A percentile compares a stretch with the other conserved stretches of the same genome.
phyloP scores from a whole-genome alignment of 2,113 vertebrate species.

The Trinectes maculatus region DNA sequence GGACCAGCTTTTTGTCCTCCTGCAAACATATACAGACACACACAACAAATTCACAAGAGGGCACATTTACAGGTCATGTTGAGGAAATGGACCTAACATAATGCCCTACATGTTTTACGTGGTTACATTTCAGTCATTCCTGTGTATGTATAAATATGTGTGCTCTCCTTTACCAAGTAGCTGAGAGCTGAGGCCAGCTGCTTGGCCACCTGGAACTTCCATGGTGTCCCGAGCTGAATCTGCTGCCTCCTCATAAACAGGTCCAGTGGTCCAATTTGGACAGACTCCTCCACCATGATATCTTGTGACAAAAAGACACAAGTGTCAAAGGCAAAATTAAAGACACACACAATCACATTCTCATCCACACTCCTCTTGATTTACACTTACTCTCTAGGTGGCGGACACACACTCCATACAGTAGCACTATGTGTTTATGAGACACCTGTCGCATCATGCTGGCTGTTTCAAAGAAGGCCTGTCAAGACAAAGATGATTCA shows the following conservation, averaged over 20 bases:
- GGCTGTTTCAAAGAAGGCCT: slow-evolving; percentile 98
- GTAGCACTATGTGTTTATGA: slow-evolving; percentile 94
- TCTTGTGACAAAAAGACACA: slow-evolving; percentile 75
- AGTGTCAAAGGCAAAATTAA: not conserved
- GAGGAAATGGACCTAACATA: not conserved
- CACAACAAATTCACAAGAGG: slow-evolving; percentile 1
- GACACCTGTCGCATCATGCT: slow-evolving; percentile 98
- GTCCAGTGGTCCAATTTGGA: slow-evolving; percentile 92
- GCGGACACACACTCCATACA: slow-evolving; percentile 94
- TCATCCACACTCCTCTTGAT: not conserved
- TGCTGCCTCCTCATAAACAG: slow-evolving; percentile 91
- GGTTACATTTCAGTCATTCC: not conserved
- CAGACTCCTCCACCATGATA: slow-evolving; percentile 98
- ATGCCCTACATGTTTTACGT: not conserved
- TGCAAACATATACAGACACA: slow-evolving; percentile 65
- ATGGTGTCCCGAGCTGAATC: slow-evolving; percentile 86
- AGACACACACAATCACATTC: not conserved
- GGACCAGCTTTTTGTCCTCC: slow-evolving; percentile 98
- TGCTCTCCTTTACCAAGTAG: slow-evolving; percentile 87
- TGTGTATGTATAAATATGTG: not conserved
- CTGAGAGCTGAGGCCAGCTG: slow-evolving; percentile 95
- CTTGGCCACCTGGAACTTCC: slow-evolving; percentile 98
- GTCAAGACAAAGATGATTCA: slow-evolving; percentile 19
- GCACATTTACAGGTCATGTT: not conserved
- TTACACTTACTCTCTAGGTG: slow-evolving; percentile 91